Evolutionary conservation across 1,140 invertebrate species (phyloP), one percentile per base, ranked within the genome.

Genomic region (Drosophila repleta): DNA sequence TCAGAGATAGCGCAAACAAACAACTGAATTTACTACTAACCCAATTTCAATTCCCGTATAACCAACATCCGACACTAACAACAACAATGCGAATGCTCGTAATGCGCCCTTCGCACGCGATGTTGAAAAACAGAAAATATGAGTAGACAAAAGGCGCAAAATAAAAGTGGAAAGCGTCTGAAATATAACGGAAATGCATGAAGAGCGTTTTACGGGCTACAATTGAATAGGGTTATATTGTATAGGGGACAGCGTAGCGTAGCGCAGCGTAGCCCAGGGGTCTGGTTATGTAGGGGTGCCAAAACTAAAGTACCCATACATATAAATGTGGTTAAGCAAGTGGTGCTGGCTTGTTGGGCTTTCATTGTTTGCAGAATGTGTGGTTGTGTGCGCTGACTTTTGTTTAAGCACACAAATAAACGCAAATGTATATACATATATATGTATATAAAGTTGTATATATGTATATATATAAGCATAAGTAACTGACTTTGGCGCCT

Each of bases 11-110:
- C 46, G 57, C 67, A 82, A 82, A 83, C 75, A 82, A 79, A 82
- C 77, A 83, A 75, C 45, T 72, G 75, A 79, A 79, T 64, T 82
- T 71, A 83, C 80, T 82, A 79, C 80, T 82, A 82, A 82, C 79
- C 79, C 80, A 82, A 82, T 83, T 82, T 75, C 64, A 84, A 61
- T 74, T 70, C 61, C 64, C 52, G 49, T 81, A 66, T 64, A 51
- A 51, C 68, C 62, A 49, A 53, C 80, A 80, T 37, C 45, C 60
- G 45, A 68, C 61, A 76, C 68, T 37, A 75, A 49, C 41, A 49
- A 57, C 11, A 62, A 37, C 11, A 52, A 61, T 26, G 29, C n/a
- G 46, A 55, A 48, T 52, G 11, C 24, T 60, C 24, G 17, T 48
- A 60, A 60, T 60, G 57, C 26, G 57, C 43, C 17, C 6, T 18